Percentiles rank a stretch among this genome's conserved stretches.
Evolutionary conservation across 2,888 invertebrate species (phyloP).

Genomic region (Euplagia quadripunctaria): DNA sequence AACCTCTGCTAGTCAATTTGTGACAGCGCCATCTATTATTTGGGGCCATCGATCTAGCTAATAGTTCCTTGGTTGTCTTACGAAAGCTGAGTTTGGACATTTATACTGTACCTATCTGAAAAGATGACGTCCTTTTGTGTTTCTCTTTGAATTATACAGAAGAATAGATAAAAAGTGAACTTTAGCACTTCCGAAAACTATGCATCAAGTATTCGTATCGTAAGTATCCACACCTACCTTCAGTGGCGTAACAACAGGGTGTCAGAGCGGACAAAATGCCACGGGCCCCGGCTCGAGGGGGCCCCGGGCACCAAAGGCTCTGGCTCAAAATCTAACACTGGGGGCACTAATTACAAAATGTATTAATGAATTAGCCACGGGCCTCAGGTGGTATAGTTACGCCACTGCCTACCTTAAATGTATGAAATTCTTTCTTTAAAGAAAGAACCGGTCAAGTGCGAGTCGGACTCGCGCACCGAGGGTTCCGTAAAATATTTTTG

Average conservation of each 20-base stretch:
- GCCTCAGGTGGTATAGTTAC: too few species aligned
- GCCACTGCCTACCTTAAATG: too few species aligned
- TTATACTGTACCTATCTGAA: not conserved
- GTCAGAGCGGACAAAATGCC: too few species aligned
- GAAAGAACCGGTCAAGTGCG: too few species aligned
- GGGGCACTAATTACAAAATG: too few species aligned
- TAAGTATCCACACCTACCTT: not conserved
- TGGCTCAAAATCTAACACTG: too few species aligned
- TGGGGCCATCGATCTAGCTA: slow-evolving; percentile 44
- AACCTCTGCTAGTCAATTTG: slow-evolving; percentile 58
- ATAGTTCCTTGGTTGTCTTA: slow-evolving; percentile 27
- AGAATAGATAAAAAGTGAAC: not conserved
- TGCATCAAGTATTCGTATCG: not conserved
- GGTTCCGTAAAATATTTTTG: too few species aligned
- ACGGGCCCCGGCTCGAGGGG: too few species aligned
- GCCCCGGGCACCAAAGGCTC: too few species aligned
- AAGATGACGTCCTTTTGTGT: not conserved
- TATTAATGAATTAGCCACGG: too few species aligned
- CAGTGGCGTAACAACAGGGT: too few species aligned
- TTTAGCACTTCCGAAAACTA: not conserved
- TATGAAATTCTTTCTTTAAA: not conserved
- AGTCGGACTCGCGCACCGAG: too few species aligned
- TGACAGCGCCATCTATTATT: slow-evolving; percentile 58
- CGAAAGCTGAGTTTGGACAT: slow-evolving; percentile 5
- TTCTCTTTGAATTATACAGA: not conserved